Percentiles rank a stretch among this genome's conserved stretches.
These are phyloP conservation scores for Dunckerocampus dactyliophorus DNA, from an alignment of 2,113 vertebrate genomes.

Conservation along the genomic window DNA sequence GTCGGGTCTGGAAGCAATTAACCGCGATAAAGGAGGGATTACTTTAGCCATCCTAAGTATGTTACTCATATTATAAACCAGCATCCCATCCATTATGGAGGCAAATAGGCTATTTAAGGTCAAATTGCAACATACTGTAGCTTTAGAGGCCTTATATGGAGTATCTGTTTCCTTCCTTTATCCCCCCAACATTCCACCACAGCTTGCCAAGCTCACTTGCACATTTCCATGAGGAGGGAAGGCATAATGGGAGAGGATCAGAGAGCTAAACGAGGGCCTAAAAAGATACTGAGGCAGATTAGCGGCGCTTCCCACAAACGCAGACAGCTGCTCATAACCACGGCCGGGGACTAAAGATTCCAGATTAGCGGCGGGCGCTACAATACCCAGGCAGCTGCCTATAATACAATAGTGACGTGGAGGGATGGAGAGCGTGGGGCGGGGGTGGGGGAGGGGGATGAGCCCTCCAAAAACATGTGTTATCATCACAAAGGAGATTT, in stretches of 20 bases:
- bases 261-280: slow-evolving; percentile 71
- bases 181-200: slow-evolving; percentile 58
- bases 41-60: no score
- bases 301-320: slow-evolving; percentile 66
- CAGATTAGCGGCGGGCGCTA: slow-evolving; percentile 62
- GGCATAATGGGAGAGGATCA: slow-evolving; percentile 72
- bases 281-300: slow-evolving; percentile 72
- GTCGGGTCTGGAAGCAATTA: no score
- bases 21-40: no score
- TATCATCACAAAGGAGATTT: slow-evolving; percentile 75
- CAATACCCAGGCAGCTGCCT: slow-evolving; percentile 67
- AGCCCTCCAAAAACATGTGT: slow-evolving; percentile 50
- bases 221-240: slow-evolving; percentile 44
- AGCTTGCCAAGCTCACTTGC: slow-evolving; percentile 52
- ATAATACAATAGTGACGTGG: slow-evolving; percentile 63
- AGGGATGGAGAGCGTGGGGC: no score
- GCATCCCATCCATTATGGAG: neutral
- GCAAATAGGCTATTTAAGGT: neutral
- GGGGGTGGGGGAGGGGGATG: no score
- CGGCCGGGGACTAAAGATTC: slow-evolving; percentile 59
- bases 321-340: slow-evolving; percentile 71
- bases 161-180: slow-evolving; percentile 4
- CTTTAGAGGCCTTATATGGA: neutral
- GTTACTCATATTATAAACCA: no score
- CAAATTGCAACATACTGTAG: neutral